A percentile compares a stretch with the other conserved stretches of the same genome.
Conservation (phyloP, 2,797 vertebrate species). For the Crypturellus tataupa region DNA sequence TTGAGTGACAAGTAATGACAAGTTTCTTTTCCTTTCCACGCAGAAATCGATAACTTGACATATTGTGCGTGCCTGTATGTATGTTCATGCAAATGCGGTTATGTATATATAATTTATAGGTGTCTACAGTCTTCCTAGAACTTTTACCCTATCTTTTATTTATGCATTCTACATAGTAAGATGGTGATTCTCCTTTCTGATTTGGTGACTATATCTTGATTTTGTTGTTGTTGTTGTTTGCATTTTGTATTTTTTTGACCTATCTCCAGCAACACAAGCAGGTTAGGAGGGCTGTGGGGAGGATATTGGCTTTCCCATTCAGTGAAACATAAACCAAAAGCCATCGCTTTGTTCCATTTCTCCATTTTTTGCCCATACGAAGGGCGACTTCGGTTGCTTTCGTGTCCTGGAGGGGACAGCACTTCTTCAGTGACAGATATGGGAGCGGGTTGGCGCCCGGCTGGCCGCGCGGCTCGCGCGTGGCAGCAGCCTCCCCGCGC, state of each 20-base stretch:
- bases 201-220: neutral
- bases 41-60: neutral
- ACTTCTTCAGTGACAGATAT: neutral
- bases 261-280: neutral
- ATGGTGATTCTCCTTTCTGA: neutral
- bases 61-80: rapidly evolving
- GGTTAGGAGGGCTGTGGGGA: neutral
- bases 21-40: neutral
- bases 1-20: neutral
- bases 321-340: neutral
- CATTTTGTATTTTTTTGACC: neutral
- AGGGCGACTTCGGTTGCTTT: neutral
- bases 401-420: neutral
- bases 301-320: neutral
- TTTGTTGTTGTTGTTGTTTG: neutral
- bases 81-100: neutral
- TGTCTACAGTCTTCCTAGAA: neutral
- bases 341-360: neutral
- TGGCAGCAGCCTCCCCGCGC: neutral
- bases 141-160: neutral
- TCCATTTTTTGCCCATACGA: neutral
- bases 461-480: neutral
- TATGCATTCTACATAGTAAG: neutral
- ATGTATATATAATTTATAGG: neutral
- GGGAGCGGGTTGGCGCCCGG: neutral